A percentile compares a stretch with the other conserved stretches of the same genome.
Evolutionary conservation across 2,797 vertebrate genomes (phyloP).

Genomic region (Iguana delicatissima): DNA sequence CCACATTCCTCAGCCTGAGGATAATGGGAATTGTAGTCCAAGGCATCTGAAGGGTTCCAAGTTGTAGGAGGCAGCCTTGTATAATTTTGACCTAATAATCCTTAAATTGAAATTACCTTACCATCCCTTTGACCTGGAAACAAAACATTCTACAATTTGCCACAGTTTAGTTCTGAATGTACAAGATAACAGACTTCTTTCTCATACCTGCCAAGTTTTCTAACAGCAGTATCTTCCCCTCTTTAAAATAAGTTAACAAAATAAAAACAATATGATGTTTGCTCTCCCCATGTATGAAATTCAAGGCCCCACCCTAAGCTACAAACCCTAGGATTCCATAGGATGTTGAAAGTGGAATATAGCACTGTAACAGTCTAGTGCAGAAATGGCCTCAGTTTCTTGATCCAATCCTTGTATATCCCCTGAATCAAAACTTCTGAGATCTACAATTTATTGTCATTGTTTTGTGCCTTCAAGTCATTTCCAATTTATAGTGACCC

Average conservation of each 20-base stretch:
- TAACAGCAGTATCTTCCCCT: background rate
- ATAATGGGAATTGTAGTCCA: background rate
- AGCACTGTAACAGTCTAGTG: too few species aligned
- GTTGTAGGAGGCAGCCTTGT: background rate
- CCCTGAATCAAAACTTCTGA: background rate
- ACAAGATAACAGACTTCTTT: background rate
- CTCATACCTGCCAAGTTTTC: background rate
- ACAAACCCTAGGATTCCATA: too few species aligned
- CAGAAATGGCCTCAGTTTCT: background rate
- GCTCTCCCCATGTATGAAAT: background rate
- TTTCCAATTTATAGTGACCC: too few species aligned
- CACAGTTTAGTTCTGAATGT: background rate
- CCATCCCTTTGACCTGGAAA: background rate
- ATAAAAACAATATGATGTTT: background rate
- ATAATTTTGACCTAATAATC: background rate
- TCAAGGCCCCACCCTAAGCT: too few species aligned
- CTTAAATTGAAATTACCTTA: background rate
- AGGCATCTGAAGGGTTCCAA: background rate
- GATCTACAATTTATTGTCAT: background rate
- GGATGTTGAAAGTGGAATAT: too few species aligned
- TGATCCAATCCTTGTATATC: background rate
- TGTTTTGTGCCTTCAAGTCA: too few species aligned
- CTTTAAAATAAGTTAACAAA: background rate
- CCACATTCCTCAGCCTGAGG: background rate
- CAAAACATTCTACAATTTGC: background rate